Conservation (phyloP, 2,113 vertebrate genomes). For the Pristiophorus japonicus region DNA sequence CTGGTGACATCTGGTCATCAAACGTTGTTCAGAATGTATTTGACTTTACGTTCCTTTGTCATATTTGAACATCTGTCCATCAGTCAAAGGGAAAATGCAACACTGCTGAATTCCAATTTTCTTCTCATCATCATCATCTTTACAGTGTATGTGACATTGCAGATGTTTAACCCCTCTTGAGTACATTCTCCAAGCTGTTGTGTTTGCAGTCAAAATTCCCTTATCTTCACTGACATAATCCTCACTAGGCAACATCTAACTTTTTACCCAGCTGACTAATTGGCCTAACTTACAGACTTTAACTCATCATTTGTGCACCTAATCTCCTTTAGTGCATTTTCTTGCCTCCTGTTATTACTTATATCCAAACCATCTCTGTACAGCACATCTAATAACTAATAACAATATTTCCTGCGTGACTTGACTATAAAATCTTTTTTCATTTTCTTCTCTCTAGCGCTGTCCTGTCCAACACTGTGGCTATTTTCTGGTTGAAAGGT, state of each 20-base stretch:
- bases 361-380: neutral
- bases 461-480: too few species aligned
- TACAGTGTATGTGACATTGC: neutral
- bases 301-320: neutral
- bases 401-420: neutral
- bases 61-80: slow-evolving; percentile 18
- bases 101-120: neutral
- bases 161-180: neutral
- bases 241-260: neutral
- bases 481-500: neutral
- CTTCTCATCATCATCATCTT: neutral
- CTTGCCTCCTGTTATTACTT: neutral
- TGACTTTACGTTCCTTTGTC: neutral
- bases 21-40: neutral
- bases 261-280: neutral
- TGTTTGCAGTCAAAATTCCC: neutral
- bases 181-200: neutral
- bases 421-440: slow-evolving; percentile 4
- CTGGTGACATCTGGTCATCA: neutral
- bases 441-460: neutral
- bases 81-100: neutral
- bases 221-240: neutral
- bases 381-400: neutral
- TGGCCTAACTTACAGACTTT: neutral
- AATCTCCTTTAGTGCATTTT: too few species aligned